Evolutionary conservation across 2,113 vertebrate genomes (phyloP).

Genomic region (Ariopsis seemanni): DNA sequence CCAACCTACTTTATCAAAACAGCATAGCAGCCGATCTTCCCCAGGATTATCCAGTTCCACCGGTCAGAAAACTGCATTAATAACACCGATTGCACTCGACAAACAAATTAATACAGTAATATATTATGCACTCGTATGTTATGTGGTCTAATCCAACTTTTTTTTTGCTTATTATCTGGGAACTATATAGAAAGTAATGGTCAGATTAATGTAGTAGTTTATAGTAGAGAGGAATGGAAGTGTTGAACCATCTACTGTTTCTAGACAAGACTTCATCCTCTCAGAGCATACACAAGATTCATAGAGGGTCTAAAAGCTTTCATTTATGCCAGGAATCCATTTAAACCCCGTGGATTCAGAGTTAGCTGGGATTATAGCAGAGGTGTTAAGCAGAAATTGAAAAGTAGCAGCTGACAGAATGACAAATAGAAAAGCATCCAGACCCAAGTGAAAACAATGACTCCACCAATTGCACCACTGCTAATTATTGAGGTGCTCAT

Average conservation of each 20-base stretch:
- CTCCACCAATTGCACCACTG: constrained; percentile 17
- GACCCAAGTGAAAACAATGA: constrained; percentile 50
- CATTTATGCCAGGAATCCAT: constrained; percentile 38
- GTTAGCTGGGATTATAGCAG: constrained; percentile 53
- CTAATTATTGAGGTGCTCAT: not conserved
- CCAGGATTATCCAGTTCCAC: not conserved
- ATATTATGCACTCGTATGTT: too few relatives aligned
- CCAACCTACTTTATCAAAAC: not conserved
- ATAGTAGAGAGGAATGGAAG: not conserved
- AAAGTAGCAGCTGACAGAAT: constrained; percentile 52
- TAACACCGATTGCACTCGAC: not conserved
- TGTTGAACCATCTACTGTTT: not conserved
- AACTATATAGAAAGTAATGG: not conserved
- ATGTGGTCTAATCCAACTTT: not conserved
- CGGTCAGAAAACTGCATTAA: not conserved
- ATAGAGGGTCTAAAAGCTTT: constrained; percentile 22
- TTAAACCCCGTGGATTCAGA: constrained; percentile 32
- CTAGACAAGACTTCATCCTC: constrained; percentile 16
- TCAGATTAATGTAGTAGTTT: not conserved
- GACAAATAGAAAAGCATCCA: constrained; percentile 55
- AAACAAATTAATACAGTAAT: not conserved
- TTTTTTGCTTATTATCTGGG: too few relatives aligned
- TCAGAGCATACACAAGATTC: not conserved
- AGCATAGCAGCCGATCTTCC: not conserved
- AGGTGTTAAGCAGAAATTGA: constrained; percentile 58